Base-by-base conservation (phyloP, 2,888 invertebrate genomes). In the Apamea monoglypha region DNA sequence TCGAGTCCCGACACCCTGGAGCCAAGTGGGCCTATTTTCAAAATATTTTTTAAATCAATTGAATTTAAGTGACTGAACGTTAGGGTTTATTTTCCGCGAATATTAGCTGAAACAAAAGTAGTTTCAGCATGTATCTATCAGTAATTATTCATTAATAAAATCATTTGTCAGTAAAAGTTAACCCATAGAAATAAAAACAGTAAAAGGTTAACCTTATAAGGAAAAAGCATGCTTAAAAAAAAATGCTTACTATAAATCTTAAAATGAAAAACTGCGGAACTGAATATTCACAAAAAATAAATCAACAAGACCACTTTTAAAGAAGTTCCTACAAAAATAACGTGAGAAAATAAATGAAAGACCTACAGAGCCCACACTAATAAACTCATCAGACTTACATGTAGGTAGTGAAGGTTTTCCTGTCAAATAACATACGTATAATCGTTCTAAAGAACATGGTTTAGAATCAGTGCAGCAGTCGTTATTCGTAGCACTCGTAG, bases 1-100 rank as follows among this genome's bases (percentile, higher is more conserved):
- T 91, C 90, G 90, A 80, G 89, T 89, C 87, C 88, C 91, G 88
- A 90, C 92, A 90, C 91, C 90, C 91, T 88, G 88, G 89, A 91
- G 90, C 88, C 90, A 83, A 85, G 88, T 87, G 90, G 88, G 86
- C 78, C 82, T 91, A 93, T 93, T 92, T 88, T 91, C 78, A 91
- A 90, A 85, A 71, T 59, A 40, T 69, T 72, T 53, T 32, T 63
- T 6, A 56, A 79, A 84, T 56, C 80, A 63, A 68, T 56, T 79
- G 14, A 16, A 63, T 78, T 53, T 32, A n/a, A 21, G 14, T 56
- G 7, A 32, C 56, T 29, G 2, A 21, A 29, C 50, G 29, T 36
- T 14, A n/a, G 3, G 10, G 21, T 50, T 78, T 40, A 40, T 53
- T 78, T 32, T 63, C 4, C 5, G n/a, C 14, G 18, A 67, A 61